These are phyloP conservation scores for Pelmatolapia mariae DNA, from an alignment of 2,113 vertebrate species.

Conservation along the genomic window DNA sequence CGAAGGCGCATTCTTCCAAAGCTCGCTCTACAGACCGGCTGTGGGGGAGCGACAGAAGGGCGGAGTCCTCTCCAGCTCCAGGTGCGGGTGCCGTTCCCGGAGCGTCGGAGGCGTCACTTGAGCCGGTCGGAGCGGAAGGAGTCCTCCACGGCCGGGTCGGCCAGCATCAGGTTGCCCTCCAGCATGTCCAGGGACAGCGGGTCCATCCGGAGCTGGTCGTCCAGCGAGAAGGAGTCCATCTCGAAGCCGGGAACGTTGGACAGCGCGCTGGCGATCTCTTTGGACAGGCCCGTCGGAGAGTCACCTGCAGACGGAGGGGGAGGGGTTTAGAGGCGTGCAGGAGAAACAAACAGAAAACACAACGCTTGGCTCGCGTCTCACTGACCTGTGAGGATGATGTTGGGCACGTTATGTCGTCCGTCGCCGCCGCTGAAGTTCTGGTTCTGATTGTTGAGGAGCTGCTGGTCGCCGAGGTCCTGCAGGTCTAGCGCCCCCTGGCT, in stretches of 20 bases:
- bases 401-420: slow-evolving; percentile 77
- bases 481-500: slow-evolving; percentile 67
- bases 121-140: slow-evolving; percentile 88
- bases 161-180: slow-evolving; percentile 85
- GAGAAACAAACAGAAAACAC: neutral
- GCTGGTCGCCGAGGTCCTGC: slow-evolving; percentile 64
- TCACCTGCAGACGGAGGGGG: slow-evolving; percentile 63
- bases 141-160: slow-evolving; percentile 87
- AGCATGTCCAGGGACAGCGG: slow-evolving; percentile 85
- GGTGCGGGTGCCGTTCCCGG: neutral
- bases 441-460: slow-evolving; percentile 76
- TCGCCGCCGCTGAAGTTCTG: slow-evolving; percentile 55
- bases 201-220: slow-evolving; percentile 82
- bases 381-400: slow-evolving; percentile 75
- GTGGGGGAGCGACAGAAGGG: neutral
- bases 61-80: neutral
- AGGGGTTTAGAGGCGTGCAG: neutral
- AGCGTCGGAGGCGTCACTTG: slow-evolving; percentile 65
- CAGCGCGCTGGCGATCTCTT: slow-evolving; percentile 85
- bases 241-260: slow-evolving; percentile 88
- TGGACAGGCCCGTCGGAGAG: slow-evolving; percentile 81
- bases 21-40: neutral
- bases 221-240: slow-evolving; percentile 77
- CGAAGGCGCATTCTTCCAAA: neutral
- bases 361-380: accelerated